These are phyloP conservation scores for Isurus oxyrinchus DNA, from an alignment of 2,113 vertebrate species.

Conservation along the genomic window DNA sequence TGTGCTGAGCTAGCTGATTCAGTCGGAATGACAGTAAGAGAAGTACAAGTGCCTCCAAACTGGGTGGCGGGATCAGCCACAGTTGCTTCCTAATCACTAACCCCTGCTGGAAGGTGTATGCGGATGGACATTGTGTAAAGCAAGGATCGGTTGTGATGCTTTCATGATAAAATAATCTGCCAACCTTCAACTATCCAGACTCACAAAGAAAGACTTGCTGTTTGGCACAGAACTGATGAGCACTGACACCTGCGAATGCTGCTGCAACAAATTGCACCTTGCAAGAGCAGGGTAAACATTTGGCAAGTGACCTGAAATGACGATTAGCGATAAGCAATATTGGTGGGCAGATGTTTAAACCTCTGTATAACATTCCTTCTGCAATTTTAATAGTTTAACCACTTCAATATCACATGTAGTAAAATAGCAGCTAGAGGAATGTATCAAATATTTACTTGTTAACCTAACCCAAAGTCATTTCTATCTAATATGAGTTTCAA, in stretches of 20 bases:
- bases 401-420: background rate
- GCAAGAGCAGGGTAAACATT: background rate
- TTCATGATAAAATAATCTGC: background rate
- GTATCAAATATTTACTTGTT: background rate
- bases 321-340: background rate
- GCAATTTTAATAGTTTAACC: background rate
- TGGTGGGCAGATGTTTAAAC: background rate
- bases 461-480: background rate
- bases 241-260: background rate
- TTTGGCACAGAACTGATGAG: background rate
- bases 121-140: background rate
- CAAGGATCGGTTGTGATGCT: background rate
- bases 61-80: background rate
- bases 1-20: background rate
- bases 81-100: background rate
- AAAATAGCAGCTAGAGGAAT: background rate
- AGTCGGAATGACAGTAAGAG: background rate
- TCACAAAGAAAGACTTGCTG: background rate
- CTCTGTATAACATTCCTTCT: background rate
- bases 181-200: background rate
- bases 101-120: background rate
- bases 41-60: background rate
- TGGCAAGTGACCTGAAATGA: background rate
- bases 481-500: background rate
- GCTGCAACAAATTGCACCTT: background rate